Evolutionary conservation across 2,797 vertebrate genomes (phyloP).

Genomic region (Hyperoplus lanceolatus): DNA sequence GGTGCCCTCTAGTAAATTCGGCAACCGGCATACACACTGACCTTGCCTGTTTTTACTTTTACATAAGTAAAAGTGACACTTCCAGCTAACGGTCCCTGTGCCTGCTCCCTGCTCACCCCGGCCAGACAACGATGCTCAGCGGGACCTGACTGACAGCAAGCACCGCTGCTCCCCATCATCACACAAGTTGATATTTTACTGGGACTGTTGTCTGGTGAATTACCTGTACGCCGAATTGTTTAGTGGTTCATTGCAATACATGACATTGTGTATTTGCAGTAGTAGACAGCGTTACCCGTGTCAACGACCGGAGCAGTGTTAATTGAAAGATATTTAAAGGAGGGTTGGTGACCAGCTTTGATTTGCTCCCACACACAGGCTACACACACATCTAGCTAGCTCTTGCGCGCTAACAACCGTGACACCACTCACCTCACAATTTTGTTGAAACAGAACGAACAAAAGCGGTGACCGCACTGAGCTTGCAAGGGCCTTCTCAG

Average conservation of each 20-base stretch:
- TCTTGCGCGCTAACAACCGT: constrained; percentile 59
- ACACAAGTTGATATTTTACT: neutral
- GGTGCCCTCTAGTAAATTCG: constrained; percentile 9
- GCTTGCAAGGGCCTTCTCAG: constrained; percentile 93
- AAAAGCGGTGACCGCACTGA: constrained; percentile 97
- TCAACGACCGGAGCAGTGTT: neutral
- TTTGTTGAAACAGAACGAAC: constrained; percentile 92
- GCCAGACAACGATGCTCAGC: constrained; percentile 6
- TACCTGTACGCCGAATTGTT: neutral
- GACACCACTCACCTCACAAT: constrained; percentile 90
- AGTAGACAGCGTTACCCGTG: neutral
- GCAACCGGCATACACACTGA: constrained; percentile 11
- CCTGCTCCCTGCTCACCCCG: neutral
- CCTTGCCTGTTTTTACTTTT: neutral
- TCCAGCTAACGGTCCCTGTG: too few species aligned
- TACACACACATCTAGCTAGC: constrained; percentile 53
- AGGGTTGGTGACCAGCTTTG: constrained; percentile 14
- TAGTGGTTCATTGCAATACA: neutral
- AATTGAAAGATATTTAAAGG: constrained; percentile 2
- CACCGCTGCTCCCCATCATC: neutral
- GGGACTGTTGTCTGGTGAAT: neutral
- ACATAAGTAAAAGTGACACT: too few species aligned
- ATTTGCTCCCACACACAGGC: neutral
- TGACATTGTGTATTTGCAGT: neutral
- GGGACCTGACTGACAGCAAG: constrained; percentile 1